Evolutionary conservation across 2,888 invertebrate genomes (phyloP), one percentile per base, ranked within the genome.

Genomic region (Cenopis cana): DNA sequence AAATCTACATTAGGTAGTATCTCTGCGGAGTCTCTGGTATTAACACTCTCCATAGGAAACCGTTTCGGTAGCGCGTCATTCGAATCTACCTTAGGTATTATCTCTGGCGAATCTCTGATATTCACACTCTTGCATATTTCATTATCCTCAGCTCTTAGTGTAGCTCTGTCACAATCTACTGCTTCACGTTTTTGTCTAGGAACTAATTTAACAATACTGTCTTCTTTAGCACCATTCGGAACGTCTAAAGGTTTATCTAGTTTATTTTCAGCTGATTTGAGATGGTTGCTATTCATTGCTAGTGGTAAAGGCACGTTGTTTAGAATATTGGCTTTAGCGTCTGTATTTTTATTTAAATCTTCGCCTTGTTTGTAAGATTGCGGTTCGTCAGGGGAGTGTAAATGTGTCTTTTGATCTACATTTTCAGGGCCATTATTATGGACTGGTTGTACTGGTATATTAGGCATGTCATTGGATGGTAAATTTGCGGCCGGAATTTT

Each of bases 341-440:
- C 50, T 33, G 60, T 18, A 70, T 79, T 76, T 0, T 76, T 79
- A 73, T 86, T 82, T 36, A 73, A 68, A 70, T 89, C 89, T 80
- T 92, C 90, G 0, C 90, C 91, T 81, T 81, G 76, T 78, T 86
- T 88, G 57, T 92, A 91, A 0, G 90, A 92, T 74, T 89, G 84
- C 0, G 91, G 91, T 80, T 91, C 92, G 62, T 90, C 92, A 0
- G 82, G 82, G 1, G 86, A 82, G 71, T 92, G 90, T 0, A 78
- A 82, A 78, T 92, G 91, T 54, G 67, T 73, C 66, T 80, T 77
- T 38, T 36, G 57, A n/a, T 33, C 69, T 65, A 41, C 55, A 59
- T 14, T 62, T 73, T 50, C 74, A 69, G 20, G 64, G 3, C 2
- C 56, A 14, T 29, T 61, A 56, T 61, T 49, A 14, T 49, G 50